Conservation (phyloP, 1,140 invertebrate species). For the Rhyacophila brunnea region DNA sequence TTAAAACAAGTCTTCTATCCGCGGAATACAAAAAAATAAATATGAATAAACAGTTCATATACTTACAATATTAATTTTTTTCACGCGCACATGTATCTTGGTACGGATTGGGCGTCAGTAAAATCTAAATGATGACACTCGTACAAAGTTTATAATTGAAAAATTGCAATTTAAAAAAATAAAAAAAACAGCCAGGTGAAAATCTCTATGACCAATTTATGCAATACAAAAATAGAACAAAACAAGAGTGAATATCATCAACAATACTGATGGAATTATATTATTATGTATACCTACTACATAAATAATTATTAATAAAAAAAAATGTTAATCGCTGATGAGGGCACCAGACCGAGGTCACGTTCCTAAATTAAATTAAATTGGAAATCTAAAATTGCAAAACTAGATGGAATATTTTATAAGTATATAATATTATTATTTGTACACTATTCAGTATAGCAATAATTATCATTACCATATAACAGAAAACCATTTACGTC, state of each 20-base stretch:
- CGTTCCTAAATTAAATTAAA: not conserved
- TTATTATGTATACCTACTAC: not conserved
- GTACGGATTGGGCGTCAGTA: no score
- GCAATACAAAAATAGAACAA: not conserved
- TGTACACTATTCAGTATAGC: constrained; percentile 6
- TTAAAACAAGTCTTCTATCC: no score
- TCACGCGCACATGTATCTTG: no score
- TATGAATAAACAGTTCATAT: no score
- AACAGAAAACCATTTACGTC: not conserved
- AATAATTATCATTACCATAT: not conserved
- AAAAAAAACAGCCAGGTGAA: not conserved
- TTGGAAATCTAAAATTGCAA: not conserved
- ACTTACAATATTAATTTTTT: no score
- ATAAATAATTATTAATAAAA: not conserved
- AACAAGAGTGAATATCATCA: not conserved
- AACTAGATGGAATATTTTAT: not conserved
- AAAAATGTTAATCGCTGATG: not conserved
- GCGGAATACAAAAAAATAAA: no score
- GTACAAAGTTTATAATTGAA: no score
- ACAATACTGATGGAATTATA: not conserved
- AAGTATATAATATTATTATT: not conserved
- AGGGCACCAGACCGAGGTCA: not conserved
- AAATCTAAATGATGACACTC: no score
- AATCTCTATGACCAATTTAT: not conserved
- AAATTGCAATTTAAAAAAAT: no score